Conservation (phyloP, 2,888 invertebrate species). For the Callimorpha dominula region DNA sequence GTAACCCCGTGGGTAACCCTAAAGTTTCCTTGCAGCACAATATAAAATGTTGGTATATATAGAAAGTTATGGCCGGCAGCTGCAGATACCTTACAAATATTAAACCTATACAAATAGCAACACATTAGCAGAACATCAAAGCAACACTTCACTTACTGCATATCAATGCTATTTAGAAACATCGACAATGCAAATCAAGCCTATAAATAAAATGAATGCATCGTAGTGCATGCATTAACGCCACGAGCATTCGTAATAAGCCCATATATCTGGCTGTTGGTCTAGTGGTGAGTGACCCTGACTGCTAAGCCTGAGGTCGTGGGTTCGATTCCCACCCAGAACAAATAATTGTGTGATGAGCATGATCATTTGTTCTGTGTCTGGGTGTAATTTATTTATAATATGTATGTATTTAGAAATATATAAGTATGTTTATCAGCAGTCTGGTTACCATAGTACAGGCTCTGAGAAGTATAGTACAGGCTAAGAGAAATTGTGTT, state of each 20-base stretch:
- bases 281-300: too few species aligned
- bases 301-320: too few species aligned
- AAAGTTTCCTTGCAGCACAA: not conserved
- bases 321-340: too few species aligned
- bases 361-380: too few species aligned
- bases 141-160: conserved; percentile 17
- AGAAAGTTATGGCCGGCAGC: conserved; percentile 1
- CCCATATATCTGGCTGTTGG: not conserved
- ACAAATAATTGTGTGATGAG: too few species aligned
- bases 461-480: too few species aligned
- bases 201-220: conserved; percentile 42
- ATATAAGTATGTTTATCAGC: too few species aligned
- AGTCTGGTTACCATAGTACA: too few species aligned
- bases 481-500: not conserved
- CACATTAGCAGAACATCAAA: conserved; percentile 37
- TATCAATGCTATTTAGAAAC: conserved; percentile 44
- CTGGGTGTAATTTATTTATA: too few species aligned
- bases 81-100: not conserved
- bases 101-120: not conserved
- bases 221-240: conserved; percentile 25
- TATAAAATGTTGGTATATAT: not conserved
- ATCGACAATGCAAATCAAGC: conserved; percentile 22
- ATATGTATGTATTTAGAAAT: too few species aligned
- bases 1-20: too few species aligned
- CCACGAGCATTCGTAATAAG: conserved; percentile 27